Base-by-base conservation (phyloP, 2,797 vertebrate species). In the Eulemur mongoz region DNA sequence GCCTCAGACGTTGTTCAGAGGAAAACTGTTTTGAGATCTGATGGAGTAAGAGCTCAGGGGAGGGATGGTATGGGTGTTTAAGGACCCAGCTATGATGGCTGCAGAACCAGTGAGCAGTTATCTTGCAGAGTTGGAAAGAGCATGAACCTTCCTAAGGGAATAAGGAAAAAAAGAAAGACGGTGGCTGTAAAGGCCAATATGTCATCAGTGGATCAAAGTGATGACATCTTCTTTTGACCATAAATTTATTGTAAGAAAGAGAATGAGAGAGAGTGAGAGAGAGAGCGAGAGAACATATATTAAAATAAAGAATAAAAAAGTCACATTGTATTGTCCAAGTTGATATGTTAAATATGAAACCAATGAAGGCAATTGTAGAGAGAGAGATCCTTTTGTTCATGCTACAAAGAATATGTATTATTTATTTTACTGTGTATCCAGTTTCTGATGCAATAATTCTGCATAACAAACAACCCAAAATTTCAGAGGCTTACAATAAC, bases 281-380 rank as follows among this genome's bases (percentile, higher is more conserved):
- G 17, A 32, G 22, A 40, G 18, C 11, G 76, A 48, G 38, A 57
- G 27, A 50, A 67, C 9, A 82, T 27, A 32, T 76, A 82, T 83
- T 78, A 78, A 69, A 88, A 95, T 45, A 85, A 63, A 89, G 27
- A 94, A 72, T 32, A 93, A 52, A 78, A 72, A 93, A 79, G 43
- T 69, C 15, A 70, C 35, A 38, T 30, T 54, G 18, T 54, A 70
- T 48, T n/a, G 9, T 88, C 45, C 65, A 88, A 27, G 73, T 69
- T 65, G 57, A 43, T 4, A 48, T 32, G 59, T 43, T 93, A 18
- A 86, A 96, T 93, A 83, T 61, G 63, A 93, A 97, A 90, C 4
- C 76, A 57, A 73, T 54, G n/a, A 78, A 48, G 43, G 45, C 45
- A 84, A 89, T 65, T 81, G 63, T 45, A 57, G 54, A 88, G 23